Evolutionary conservation across 2,113 vertebrate genomes (phyloP).

Genomic region (Burhinus bistriatus): DNA sequence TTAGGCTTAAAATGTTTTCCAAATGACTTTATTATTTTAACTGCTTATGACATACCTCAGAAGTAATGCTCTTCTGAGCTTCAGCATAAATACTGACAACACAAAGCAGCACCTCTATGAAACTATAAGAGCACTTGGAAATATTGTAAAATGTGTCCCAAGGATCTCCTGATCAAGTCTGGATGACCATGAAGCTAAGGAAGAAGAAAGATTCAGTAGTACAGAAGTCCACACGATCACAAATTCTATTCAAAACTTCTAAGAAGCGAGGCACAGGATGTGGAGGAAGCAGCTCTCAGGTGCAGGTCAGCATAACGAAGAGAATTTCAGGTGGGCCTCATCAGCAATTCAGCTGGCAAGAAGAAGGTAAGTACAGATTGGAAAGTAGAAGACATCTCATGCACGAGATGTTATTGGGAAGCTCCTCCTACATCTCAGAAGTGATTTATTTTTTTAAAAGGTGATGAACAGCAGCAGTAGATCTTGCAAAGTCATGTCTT

Average conservation of each 20-base stretch:
- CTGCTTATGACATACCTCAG: not conserved
- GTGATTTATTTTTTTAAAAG: not conserved
- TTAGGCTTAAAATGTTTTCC: not conserved
- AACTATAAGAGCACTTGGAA: not conserved
- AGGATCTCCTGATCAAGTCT: not conserved
- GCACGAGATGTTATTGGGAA: not conserved
- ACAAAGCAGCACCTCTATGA: not conserved
- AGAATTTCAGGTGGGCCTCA: not conserved
- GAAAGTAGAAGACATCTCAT: not conserved
- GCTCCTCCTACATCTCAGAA: not conserved
- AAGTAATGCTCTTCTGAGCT: not conserved
- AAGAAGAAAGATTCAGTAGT: not conserved
- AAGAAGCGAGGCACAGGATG: fast-evolving
- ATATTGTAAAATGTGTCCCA: fast-evolving
- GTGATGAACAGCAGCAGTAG: not conserved
- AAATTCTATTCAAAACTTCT: not conserved
- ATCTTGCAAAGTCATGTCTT: not conserved
- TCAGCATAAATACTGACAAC: not conserved
- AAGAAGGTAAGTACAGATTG: not conserved
- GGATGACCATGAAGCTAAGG: not conserved
- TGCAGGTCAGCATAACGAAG: not conserved
- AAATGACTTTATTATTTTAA: not conserved
- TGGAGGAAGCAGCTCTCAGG: not conserved
- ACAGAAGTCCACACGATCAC: not conserved
- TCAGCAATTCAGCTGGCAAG: not conserved